phyloP scores from a whole-genome alignment of 92 coral and sea anemone genomes.

The Siderastrea radians region DNA sequence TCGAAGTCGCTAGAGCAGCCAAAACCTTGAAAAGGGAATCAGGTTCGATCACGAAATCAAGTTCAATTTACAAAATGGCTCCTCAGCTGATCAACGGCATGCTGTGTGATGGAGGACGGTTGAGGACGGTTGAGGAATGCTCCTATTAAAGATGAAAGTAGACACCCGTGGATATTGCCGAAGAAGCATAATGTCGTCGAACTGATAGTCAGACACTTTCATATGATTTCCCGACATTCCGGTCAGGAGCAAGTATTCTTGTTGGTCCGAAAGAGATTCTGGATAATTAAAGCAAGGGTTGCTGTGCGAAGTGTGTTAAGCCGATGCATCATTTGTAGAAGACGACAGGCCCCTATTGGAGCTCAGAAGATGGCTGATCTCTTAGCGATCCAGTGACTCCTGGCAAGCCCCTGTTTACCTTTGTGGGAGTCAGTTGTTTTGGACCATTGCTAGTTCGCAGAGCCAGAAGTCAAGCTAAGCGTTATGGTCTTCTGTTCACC shows the following conservation, averaged over 20 bases:
- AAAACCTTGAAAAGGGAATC: too few relatives aligned
- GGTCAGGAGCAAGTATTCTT: background rate
- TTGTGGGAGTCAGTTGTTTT: constrained; percentile 21
- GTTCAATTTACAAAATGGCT: constrained; percentile 5
- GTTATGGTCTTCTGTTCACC: constrained; percentile 29
- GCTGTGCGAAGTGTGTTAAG: background rate
- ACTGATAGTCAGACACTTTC: background rate
- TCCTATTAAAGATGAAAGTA: constrained; percentile 21
- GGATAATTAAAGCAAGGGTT: background rate
- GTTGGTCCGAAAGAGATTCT: background rate
- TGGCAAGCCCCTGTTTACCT: constrained; percentile 20
- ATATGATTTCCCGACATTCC: background rate
- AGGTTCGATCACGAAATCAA: background rate
- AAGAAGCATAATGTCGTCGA: too few relatives aligned
- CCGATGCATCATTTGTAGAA: background rate
- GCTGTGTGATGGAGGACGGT: too few relatives aligned
- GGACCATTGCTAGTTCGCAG: too few relatives aligned
- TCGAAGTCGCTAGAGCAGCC: background rate
- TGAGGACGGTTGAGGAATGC: constrained; percentile 49
- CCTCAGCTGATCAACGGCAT: constrained; percentile 5
- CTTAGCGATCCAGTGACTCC: too few relatives aligned
- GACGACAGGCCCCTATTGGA: background rate
- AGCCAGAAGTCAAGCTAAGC: constrained; percentile 25
- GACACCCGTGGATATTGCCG: too few relatives aligned
- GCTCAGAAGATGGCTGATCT: background rate